Conservation (phyloP, 2,888 invertebrate species). For the Ophion costatus region DNA sequence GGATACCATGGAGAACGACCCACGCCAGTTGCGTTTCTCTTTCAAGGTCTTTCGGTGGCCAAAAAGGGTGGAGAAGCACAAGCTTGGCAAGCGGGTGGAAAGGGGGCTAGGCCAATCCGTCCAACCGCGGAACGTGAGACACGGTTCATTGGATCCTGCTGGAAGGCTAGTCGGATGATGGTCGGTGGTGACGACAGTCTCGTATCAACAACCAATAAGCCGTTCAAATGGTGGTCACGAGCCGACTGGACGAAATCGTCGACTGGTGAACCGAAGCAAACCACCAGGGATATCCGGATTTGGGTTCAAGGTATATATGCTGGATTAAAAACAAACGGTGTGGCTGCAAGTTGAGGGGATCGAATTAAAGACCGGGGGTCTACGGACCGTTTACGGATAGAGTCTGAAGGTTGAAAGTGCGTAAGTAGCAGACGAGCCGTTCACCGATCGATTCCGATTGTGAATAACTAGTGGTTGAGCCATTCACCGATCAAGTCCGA, state of each 20-base stretch:
- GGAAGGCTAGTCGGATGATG: slow-evolving; percentile 43
- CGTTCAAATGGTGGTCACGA: slow-evolving; percentile 58
- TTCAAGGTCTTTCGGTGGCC: slow-evolving; percentile 66
- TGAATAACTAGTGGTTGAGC: neutral
- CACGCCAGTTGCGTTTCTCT: slow-evolving; percentile 52
- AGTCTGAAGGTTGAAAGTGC: neutral
- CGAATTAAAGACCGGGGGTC: neutral
- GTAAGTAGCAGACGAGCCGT: neutral
- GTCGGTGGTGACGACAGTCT: slow-evolving; percentile 53
- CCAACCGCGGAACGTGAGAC: slow-evolving; percentile 52
- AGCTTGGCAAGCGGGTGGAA: neutral
- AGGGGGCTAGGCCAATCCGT: slow-evolving; percentile 65
- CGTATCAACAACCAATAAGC: slow-evolving; percentile 75
- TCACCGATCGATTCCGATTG: neutral
- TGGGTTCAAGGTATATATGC: neutral
- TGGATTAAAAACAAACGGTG: neutral
- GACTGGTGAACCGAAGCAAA: neutral
- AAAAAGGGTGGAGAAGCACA: slow-evolving; percentile 11
- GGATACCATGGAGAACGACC: slow-evolving; percentile 47
- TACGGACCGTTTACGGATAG: neutral
- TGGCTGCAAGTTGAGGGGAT: neutral
- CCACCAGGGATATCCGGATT: neutral
- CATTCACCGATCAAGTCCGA: neutral
- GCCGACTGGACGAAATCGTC: neutral
- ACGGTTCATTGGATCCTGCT: slow-evolving; percentile 26